These are phyloP conservation scores for Acestrorhynchus altus DNA, from an alignment of 2,797 vertebrate genomes.

Conservation along the genomic window DNA sequence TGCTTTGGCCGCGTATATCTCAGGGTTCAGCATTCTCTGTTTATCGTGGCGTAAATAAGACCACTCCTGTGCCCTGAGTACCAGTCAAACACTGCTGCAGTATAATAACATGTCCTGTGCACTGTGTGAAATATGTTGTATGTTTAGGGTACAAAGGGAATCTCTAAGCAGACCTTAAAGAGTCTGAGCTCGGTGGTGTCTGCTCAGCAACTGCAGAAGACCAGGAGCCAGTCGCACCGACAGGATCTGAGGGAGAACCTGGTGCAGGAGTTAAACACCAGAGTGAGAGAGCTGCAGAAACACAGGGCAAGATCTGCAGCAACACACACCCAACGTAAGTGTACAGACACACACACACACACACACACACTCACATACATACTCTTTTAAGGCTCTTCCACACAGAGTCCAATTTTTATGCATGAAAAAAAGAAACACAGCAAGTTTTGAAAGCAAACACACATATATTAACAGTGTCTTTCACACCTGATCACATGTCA, in stretches of 20 bases:
- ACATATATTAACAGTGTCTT: no score
- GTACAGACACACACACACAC: background rate
- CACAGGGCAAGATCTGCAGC: constrained; percentile 12
- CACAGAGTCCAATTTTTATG: no score
- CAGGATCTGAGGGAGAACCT: constrained; percentile 61
- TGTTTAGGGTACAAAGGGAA: constrained; percentile 68
- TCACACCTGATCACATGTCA: no score
- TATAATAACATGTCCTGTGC: background rate
- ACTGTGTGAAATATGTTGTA: background rate
- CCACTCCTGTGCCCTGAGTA: no score
- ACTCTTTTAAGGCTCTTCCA: no score
- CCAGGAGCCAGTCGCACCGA: constrained; percentile 62
- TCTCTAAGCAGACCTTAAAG: constrained; percentile 62
- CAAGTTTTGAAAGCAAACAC: no score
- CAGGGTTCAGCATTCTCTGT: no score
- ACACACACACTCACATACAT: background rate
- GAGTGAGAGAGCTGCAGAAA: constrained; percentile 56
- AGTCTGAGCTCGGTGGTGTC: constrained; percentile 62
- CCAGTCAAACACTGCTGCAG: background rate
- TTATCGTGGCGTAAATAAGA: no score
- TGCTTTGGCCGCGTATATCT: no score
- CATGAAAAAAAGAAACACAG: no score
- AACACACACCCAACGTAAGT: constrained; percentile 23
- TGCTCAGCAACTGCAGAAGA: constrained; percentile 66
- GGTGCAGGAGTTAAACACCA: constrained; percentile 48